phyloP scores from a whole-genome alignment of 2,888 invertebrate species.

The Petrophora chlorosata region DNA sequence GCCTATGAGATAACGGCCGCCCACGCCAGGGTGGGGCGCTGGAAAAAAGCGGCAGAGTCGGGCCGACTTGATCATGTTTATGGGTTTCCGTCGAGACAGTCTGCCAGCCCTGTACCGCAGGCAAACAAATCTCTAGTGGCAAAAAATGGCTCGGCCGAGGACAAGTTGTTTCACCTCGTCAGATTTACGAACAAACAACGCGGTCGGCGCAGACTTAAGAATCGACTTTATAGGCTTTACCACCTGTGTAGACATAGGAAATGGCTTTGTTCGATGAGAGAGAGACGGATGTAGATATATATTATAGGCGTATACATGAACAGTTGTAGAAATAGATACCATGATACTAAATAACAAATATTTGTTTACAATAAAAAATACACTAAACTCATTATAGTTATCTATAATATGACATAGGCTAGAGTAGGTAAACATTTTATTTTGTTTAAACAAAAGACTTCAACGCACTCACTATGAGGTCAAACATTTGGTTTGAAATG shows the following conservation, averaged over 20 bases:
- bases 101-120: conserved; percentile 70
- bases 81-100: conserved; percentile 81
- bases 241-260: conserved; percentile 40
- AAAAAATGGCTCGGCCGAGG: conserved; percentile 78
- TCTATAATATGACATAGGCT: neutral
- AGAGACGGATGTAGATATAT: neutral
- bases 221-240: conserved; percentile 48
- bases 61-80: conserved; percentile 79
- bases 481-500: too few relatives aligned
- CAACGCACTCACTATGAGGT: conserved; percentile 9
- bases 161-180: conserved; percentile 81
- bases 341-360: too few relatives aligned
- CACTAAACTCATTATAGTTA: neutral
- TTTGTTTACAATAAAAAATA: neutral
- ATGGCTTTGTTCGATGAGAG: conserved; percentile 27
- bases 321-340: neutral
- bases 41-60: conserved; percentile 79
- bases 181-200: conserved; percentile 75
- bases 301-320: neutral
- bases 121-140: conserved; percentile 81
- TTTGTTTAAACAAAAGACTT: conserved; percentile 11
- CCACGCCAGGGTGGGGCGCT: conserved; percentile 64
- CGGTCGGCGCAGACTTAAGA: conserved; percentile 54
- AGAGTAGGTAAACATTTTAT: neutral
- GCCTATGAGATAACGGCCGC: conserved; percentile 55